These are phyloP conservation scores for Panagrolaimus sp. DNA, from an alignment of 1,140 invertebrate genomes.

Conservation along the genomic window DNA sequence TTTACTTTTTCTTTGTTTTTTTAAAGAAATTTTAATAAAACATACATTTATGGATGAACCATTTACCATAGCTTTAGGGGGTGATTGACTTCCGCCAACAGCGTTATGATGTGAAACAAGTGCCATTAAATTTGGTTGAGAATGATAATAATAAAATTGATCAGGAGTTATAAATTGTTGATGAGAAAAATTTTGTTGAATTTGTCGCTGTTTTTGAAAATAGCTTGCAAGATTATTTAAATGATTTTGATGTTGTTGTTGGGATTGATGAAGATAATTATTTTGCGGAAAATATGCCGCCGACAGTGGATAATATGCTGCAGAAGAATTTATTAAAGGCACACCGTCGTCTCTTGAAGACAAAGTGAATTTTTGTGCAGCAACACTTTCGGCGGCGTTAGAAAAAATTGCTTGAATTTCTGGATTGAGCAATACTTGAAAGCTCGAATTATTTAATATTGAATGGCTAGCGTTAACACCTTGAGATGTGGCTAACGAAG, in stretches of 20 bases:
- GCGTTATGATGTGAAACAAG: conserved; percentile 12
- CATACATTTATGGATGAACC: background rate
- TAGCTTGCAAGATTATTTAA: background rate
- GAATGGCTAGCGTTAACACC: too few species aligned
- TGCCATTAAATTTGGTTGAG: conserved; percentile 14
- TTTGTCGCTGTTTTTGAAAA: background rate
- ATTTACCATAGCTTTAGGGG: background rate
- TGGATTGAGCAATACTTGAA: too few species aligned
- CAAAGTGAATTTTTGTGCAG: too few species aligned
- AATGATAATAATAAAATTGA: conserved; percentile 16
- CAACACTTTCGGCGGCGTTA: too few species aligned
- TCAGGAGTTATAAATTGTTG: conserved; percentile 1
- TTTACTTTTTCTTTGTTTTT: background rate
- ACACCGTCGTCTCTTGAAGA: background rate
- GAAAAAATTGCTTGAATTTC: too few species aligned
- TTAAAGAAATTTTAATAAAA: background rate
- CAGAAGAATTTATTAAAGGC: background rate
- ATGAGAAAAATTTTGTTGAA: background rate
- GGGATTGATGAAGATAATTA: background rate
- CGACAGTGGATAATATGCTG: conserved; percentile 1
- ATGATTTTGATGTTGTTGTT: background rate
- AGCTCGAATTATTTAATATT: too few species aligned
- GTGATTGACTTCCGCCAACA: conserved; percentile 10
- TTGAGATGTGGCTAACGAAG: too few species aligned
- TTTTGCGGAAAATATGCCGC: conserved; percentile 5